These are phyloP conservation scores for Sylvicola cinctus DNA, from an alignment of 2,888 invertebrate genomes.

Conservation along the genomic window DNA sequence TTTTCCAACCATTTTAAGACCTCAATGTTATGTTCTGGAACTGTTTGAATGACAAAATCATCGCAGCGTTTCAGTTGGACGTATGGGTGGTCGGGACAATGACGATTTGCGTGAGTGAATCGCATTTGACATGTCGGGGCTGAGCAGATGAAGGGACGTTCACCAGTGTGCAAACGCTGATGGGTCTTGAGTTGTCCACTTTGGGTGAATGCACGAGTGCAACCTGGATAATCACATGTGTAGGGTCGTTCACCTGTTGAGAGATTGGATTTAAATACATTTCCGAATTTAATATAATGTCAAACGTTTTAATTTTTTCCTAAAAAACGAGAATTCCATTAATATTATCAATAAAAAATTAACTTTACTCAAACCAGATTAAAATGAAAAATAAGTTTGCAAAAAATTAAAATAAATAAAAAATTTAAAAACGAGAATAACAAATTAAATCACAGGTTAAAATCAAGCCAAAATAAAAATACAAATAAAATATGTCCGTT, in stretches of 20 bases:
- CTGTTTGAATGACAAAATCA: slow-evolving; percentile 28
- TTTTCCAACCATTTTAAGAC: slow-evolving; percentile 32
- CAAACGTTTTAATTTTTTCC: too few relatives aligned
- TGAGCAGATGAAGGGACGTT: slow-evolving; percentile 41
- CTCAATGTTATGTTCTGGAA: slow-evolving; percentile 28
- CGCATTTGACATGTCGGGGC: slow-evolving; percentile 38
- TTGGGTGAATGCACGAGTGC: slow-evolving; percentile 49
- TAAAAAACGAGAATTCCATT: too few relatives aligned
- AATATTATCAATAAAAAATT: too few relatives aligned
- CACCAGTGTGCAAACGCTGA: slow-evolving; percentile 50
- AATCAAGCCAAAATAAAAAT: too few relatives aligned
- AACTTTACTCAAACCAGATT: too few relatives aligned
- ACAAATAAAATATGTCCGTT: too few relatives aligned
- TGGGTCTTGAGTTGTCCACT: slow-evolving; percentile 61
- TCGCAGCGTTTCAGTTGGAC: slow-evolving; percentile 30
- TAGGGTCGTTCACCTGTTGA: slow-evolving; percentile 52
- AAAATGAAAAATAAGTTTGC: too few relatives aligned
- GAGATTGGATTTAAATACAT: too few relatives aligned
- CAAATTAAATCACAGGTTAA: too few relatives aligned
- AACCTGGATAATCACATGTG: slow-evolving; percentile 49
- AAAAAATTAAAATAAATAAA: too few relatives aligned
- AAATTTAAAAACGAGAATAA: too few relatives aligned
- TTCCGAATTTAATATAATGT: too few relatives aligned
- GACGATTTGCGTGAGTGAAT: slow-evolving; percentile 58
- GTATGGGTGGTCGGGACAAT: slow-evolving; percentile 50